Evolutionary conservation across 2,888 invertebrate genomes (phyloP), one percentile per base, ranked within the genome.

Genomic region (Acanthosepion esculentum): DNA sequence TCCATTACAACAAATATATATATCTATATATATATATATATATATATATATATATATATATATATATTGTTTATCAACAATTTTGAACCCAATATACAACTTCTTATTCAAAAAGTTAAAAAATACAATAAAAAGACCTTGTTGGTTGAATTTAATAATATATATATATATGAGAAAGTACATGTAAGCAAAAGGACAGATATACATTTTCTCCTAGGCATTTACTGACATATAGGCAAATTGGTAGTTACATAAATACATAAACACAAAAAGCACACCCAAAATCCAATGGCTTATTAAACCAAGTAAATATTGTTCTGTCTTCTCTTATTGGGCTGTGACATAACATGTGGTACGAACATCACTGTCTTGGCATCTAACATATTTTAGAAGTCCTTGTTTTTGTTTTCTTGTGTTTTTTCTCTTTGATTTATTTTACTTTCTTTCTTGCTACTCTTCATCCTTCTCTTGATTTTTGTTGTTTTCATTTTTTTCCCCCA

Each of bases 241-340:
- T 23, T 20, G 20, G 23, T n/a, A 78, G 4, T 78, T 78, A 33
- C 15, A 78, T 78, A 78, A 33, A 78, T 78, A 78, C n/a, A 78
- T 15, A n/a, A n/a, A 78, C 10, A 78, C 78, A 78, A 78, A 78
- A 78, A 78, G 5, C n/a, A 3, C 10, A 78, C 12, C n/a, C n/a
- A n/a, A 78, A 78, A 78, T 78, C 78, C 78, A 78, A 78, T 78
- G 78, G 78, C 78, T 78, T 78, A 78, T 78, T 15, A 78, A 78
- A 78, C 78, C 78, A 78, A 78, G 78, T 78, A 78, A 78, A 78
- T 78, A 78, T 78, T 78, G 78, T 78, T 78, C 78, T n/a, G 78
- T 78, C 78, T 78, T 78, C 78, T 78, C n/a, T 78, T 78, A 78
- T 78, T 78, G n/a, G 78, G 78, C n/a, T 78, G 78, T 78, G 78